A percentile compares a stretch with the other conserved stretches of the same genome.
These are phyloP conservation scores for Drosophila albomicans DNA, from an alignment of 1,140 invertebrate genomes.

Conservation along the genomic window DNA sequence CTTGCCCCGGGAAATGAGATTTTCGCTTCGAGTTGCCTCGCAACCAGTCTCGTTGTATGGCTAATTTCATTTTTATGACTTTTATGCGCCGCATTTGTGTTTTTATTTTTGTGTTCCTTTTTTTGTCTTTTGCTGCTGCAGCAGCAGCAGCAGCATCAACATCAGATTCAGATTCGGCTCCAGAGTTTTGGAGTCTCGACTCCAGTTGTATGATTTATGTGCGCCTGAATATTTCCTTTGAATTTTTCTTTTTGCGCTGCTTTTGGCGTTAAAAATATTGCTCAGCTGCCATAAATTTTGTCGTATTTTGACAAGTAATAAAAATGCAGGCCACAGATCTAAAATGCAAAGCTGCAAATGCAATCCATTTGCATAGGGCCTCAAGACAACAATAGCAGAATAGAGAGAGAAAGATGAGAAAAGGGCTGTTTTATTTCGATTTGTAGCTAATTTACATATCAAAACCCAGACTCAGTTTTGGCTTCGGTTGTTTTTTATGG, in stretches of 20 bases:
- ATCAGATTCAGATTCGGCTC: constrained; percentile 6
- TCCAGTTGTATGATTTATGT: constrained; percentile 68
- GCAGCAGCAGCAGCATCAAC: constrained; percentile 33
- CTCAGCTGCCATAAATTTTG: constrained; percentile 75
- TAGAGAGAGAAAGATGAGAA: constrained; percentile 10
- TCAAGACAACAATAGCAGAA: constrained; percentile 15
- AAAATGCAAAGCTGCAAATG: constrained; percentile 59
- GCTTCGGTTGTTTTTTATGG: constrained; percentile 26
- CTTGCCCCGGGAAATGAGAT: background rate
- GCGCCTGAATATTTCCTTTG: constrained; percentile 55
- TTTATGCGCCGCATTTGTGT: constrained; percentile 61
- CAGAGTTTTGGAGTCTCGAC: constrained; percentile 51
- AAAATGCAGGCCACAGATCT: constrained; percentile 71
- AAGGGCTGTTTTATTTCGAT: constrained; percentile 39
- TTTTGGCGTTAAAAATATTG: constrained; percentile 79
- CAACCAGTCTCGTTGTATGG: constrained; percentile 46
- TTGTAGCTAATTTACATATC: constrained; percentile 73
- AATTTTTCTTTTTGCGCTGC: constrained; percentile 41
- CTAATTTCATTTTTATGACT: constrained; percentile 80
- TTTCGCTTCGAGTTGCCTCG: constrained; percentile 8
- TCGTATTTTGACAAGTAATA: constrained; percentile 80
- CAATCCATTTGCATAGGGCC: constrained; percentile 60
- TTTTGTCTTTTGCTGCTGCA: constrained; percentile 37
- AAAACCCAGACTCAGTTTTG: constrained; percentile 33
- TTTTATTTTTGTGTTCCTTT: constrained; percentile 30